Evolutionary conservation across 2,113 vertebrate species (phyloP).

Genomic region (Callionymus lyra): DNA sequence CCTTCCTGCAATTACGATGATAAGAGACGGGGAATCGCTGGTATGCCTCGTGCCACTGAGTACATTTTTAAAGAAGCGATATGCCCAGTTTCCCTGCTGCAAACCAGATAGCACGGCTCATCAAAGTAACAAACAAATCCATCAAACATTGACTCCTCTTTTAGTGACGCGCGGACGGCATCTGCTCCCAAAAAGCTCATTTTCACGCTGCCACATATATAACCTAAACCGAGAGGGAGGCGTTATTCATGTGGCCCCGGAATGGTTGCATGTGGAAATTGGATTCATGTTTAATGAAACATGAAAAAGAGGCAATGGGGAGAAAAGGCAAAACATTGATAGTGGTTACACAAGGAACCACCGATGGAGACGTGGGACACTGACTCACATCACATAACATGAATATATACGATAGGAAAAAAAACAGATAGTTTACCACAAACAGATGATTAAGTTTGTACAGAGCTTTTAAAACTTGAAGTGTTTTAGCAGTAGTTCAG

Average conservation of each 20-base stretch:
- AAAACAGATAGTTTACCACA: neutral
- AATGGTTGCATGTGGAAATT: conserved; percentile 40
- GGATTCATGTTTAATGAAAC: conserved; percentile 47
- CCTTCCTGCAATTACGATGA: neutral
- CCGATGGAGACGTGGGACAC: neutral
- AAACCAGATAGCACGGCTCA: conserved; percentile 25
- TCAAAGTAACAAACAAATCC: conserved; percentile 32
- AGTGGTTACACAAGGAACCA: conserved; percentile 15
- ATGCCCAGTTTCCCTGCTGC: conserved; percentile 11
- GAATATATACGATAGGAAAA: neutral
- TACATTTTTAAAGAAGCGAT: conserved; percentile 24
- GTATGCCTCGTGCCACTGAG: neutral
- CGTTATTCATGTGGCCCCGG: conserved; percentile 32
- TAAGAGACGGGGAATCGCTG: conserved; percentile 15
- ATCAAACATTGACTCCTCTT: conserved; percentile 16
- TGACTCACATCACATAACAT: neutral
- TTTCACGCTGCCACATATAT: conserved; percentile 8
- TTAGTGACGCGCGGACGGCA: neutral
- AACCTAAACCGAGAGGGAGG: conserved; percentile 7
- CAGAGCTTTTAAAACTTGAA: too few relatives aligned
- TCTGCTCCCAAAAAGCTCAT: conserved; percentile 19
- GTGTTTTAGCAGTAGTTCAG: too few relatives aligned
- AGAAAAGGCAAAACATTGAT: conserved; percentile 20
- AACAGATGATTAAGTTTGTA: too few relatives aligned
- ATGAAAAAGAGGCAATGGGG: conserved; percentile 26